These are phyloP conservation scores for Ligdia adustata DNA, from an alignment of 2,888 invertebrate genomes.

Conservation along the genomic window DNA sequence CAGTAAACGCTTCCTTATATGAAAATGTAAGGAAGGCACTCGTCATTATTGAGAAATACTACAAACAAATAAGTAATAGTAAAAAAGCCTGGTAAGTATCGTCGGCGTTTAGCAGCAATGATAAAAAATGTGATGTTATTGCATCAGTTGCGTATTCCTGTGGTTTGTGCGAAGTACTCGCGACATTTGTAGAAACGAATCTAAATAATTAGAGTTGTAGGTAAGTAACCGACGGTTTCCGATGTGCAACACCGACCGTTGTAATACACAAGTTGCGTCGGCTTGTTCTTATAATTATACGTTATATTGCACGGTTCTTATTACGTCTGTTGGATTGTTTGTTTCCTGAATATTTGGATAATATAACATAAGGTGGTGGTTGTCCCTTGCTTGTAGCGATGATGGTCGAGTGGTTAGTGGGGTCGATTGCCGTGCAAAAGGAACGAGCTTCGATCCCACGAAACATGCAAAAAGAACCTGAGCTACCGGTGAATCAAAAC, in stretches of 20 bases:
- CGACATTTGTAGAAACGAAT: constrained; percentile 14
- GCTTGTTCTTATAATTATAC: constrained; percentile 30
- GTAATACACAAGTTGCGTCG: constrained; percentile 17
- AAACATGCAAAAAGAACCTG: too few species aligned
- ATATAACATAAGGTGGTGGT: too few species aligned
- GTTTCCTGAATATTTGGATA: constrained; percentile 17
- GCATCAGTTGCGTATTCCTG: not conserved
- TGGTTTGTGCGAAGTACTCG: not conserved
- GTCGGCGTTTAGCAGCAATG: not conserved
- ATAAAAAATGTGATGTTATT: not conserved
- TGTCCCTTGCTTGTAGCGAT: too few species aligned
- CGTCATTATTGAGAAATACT: too few species aligned
- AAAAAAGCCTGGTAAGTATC: too few species aligned
- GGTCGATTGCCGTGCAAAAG: too few species aligned
- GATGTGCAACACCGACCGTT: constrained; percentile 19
- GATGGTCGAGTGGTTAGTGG: too few species aligned
- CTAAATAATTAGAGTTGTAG: not conserved
- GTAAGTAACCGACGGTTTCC: constrained; percentile 1
- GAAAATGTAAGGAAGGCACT: too few species aligned
- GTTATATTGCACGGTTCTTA: constrained; percentile 24
- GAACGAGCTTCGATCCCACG: too few species aligned
- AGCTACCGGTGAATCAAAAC: too few species aligned
- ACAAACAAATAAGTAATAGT: too few species aligned
- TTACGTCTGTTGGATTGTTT: too few species aligned
- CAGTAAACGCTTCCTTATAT: not conserved